Base-by-base conservation (phyloP, 2,797 vertebrate genomes). In the Huso huso region DNA sequence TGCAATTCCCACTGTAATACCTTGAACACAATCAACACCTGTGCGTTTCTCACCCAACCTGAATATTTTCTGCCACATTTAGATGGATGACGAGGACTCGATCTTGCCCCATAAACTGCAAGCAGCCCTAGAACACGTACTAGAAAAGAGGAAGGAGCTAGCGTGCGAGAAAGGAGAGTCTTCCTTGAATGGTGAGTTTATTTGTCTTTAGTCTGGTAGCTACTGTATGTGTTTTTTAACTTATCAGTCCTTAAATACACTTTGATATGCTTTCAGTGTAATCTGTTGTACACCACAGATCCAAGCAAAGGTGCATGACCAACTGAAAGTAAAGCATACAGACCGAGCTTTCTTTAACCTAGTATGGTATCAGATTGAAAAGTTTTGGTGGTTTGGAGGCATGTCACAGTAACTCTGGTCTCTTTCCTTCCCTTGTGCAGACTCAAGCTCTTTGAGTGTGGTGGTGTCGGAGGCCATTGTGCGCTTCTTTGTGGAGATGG, bases 61-160 rank as follows among this genome's bases (percentile, higher is more conserved):
- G 23, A 51, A 7, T 69, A 51, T 63, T 15, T 67, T 8, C 59
- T 48, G 15, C 48, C 71, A 55, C 63, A 37, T 77, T 52, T 78
- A 99, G 97, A 90, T 98, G 90, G 96, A 98, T 11, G 97, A 98
- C 55, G 97, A 99, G 70, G 96, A 98, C 76, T 96, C 92, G 49
- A 97, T 99, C 71, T 90, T 99, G 68, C 97, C 97, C 64, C 94
- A 95, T 72, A 99, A 98, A 82, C 92, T 98, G 75, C 95, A 98
- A 84, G 91, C 91, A 0, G 95, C 96, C 65, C 88, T 99, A 0
- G 96, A 98, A 66, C 92, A 96, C 18, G 92, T 99, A 69, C 81
- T 99, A 79, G 97, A 98, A 71, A 95, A 95, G 84, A 93, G 96
- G 81, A 94, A 86, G 6, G 94, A 97, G 68, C 79, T 99, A 77